These are phyloP conservation scores for Tribolium castaneum DNA, from an alignment of 1,140 invertebrate species.

Conservation along the genomic window DNA sequence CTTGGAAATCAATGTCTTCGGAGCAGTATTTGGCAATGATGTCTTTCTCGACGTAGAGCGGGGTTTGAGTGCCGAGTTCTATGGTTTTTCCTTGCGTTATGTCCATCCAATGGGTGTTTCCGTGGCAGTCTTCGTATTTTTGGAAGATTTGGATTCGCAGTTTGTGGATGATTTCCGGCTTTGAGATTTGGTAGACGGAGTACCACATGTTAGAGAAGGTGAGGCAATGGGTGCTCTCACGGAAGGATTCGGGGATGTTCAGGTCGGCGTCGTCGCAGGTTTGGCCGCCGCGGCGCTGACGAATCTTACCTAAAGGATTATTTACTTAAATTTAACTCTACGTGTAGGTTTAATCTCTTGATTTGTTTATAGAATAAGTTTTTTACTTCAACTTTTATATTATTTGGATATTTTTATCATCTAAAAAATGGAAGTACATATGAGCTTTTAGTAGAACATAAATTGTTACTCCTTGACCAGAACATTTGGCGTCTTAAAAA, in stretches of 20 bases:
- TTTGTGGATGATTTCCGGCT: conserved; percentile 62
- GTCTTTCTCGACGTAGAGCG: conserved; percentile 45
- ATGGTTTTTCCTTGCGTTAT: conserved; percentile 58
- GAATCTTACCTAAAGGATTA: conserved; percentile 94
- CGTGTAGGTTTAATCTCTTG: no score
- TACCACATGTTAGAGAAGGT: conserved; percentile 68
- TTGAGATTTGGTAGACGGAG: conserved; percentile 63
- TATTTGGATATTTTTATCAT: no score
- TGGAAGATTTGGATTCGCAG: conserved; percentile 64
- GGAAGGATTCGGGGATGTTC: conserved; percentile 62
- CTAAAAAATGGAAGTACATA: no score
- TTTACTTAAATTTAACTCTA: no score
- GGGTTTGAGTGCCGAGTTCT: conserved; percentile 49
- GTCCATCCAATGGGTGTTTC: conserved; percentile 62
- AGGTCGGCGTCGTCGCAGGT: conserved; percentile 64
- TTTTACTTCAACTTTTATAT: no score
- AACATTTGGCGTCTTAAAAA: no score
- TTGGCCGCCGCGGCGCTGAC: conserved; percentile 64
- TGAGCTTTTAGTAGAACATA: no score
- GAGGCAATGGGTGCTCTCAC: conserved; percentile 67
- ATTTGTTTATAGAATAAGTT: no score
- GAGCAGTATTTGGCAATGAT: conserved; percentile 14
- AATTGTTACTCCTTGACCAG: no score
- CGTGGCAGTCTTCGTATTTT: conserved; percentile 59
- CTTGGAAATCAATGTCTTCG: conserved; percentile 44